A percentile compares a stretch with the other conserved stretches of the same genome.
Evolutionary conservation across 1,140 invertebrate genomes (phyloP).

Genomic region (Coptotermes formosanus): DNA sequence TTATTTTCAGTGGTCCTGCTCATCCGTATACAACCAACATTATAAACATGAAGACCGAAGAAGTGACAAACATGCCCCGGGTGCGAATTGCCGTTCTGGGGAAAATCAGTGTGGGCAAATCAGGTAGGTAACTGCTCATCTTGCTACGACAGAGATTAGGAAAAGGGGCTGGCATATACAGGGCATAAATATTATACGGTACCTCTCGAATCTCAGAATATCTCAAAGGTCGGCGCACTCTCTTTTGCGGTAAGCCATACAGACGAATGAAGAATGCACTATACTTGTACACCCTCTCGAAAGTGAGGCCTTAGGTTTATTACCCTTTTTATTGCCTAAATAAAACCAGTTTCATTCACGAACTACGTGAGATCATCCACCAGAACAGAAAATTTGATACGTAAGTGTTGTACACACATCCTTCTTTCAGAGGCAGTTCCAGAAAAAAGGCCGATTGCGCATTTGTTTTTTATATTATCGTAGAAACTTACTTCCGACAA

Average conservation of each 20-base stretch:
- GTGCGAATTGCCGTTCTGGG: slow-evolving; percentile 68
- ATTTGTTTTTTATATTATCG: background rate
- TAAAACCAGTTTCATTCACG: background rate
- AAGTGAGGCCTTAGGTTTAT: background rate
- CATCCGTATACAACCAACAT: background rate
- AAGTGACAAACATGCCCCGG: slow-evolving; percentile 56
- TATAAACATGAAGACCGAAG: slow-evolving; percentile 55
- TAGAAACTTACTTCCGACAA: background rate
- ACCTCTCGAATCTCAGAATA: background rate
- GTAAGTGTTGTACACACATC: background rate
- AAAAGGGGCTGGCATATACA: background rate
- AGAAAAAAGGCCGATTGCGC: background rate
- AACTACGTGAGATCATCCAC: background rate
- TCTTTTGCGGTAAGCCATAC: background rate
- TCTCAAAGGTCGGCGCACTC: background rate
- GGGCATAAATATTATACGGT: background rate
- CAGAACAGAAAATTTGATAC: background rate
- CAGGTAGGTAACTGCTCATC: slow-evolving; percentile 54
- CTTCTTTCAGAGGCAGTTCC: background rate
- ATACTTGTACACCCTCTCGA: background rate
- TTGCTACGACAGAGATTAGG: background rate
- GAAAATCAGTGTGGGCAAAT: slow-evolving; percentile 71
- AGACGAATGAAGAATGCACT: background rate
- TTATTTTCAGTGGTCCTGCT: background rate
- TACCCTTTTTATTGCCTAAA: background rate